Evolutionary conservation across 2,888 invertebrate species (phyloP), one percentile per base, ranked within the genome.

Genomic region (Parnassius orleans): DNA sequence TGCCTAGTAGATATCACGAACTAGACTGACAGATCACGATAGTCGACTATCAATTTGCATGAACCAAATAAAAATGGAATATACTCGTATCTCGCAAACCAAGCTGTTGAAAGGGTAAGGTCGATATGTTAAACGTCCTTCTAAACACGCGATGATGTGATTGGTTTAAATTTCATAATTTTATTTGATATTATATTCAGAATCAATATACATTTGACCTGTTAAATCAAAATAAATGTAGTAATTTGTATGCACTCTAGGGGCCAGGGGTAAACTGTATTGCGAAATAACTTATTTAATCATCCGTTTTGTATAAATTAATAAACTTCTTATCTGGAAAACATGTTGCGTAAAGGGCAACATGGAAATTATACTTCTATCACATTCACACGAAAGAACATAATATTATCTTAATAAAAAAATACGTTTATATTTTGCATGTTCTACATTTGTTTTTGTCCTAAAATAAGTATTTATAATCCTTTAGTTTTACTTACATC

Each of bases 91-190:
- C 77, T 71, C 72, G 75, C 72, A 73, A 80, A 79, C 69, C 72
- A 77, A 58, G 58, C 78, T 77, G 75, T 80, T 79, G 69, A 73
- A 77, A 81, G 78, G 72, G 72, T 72, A 80, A 86, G 83, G 84
- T 81, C 81, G 80, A 76, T 79, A 59, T 75, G 78, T 79, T 74
- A 72, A 72, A 75, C 73, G 83, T 86, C 87, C 86, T 83, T 15
- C 24, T 51, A 10, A 66, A 70, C 70, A 44, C 53, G 42, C 51
- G 44, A 15, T 42, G 44, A 47, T 11, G 24, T 47, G 43, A n/a
- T 57, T 51, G 11, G 11, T 43, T 3, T 11, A 43, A 43, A 11
- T 43, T 43, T 11, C 10, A 43, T 43, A 43, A 43, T 43, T 43
- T 43, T 48, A 14, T n/a, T 14, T 9, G 46, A 12, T 46, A 46